Percentiles rank a stretch among this genome's conserved stretches.
Conservation (phyloP, 1,140 invertebrate genomes). For the Anoplolepis gracilipes region DNA sequence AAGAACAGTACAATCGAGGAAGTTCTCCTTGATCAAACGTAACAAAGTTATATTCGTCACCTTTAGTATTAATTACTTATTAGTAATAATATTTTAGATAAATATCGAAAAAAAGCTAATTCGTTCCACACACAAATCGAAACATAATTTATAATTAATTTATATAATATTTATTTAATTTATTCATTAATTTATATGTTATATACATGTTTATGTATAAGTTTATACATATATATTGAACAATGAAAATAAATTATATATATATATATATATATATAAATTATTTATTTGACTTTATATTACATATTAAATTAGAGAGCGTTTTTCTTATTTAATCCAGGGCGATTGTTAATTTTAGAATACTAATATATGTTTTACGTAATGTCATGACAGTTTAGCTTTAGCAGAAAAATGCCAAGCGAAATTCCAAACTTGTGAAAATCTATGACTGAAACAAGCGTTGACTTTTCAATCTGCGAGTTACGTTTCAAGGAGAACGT, state of each 20-base stretch:
- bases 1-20: not conserved
- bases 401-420: not conserved
- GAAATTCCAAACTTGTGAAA: not conserved
- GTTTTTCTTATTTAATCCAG: not conserved
- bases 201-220: not conserved
- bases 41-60: not conserved
- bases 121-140: not conserved
- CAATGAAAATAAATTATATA: not conserved
- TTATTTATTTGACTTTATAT: no score
- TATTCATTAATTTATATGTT: not conserved
- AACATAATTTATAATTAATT: not conserved
- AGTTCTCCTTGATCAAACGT: constrained; percentile 17
- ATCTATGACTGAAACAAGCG: not conserved
- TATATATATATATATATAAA: not conserved
- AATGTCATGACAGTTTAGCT: not conserved
- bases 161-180: not conserved
- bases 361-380: no score
- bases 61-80: constrained; percentile 18
- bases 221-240: not conserved
- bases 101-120: not conserved
- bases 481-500: constrained; percentile 30
- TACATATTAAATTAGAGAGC: no score
- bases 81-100: no score
- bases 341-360: not conserved
- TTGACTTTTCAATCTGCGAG: not conserved